phyloP scores from a whole-genome alignment of 2,113 vertebrate species.

The Manacus vitellinus region DNA sequence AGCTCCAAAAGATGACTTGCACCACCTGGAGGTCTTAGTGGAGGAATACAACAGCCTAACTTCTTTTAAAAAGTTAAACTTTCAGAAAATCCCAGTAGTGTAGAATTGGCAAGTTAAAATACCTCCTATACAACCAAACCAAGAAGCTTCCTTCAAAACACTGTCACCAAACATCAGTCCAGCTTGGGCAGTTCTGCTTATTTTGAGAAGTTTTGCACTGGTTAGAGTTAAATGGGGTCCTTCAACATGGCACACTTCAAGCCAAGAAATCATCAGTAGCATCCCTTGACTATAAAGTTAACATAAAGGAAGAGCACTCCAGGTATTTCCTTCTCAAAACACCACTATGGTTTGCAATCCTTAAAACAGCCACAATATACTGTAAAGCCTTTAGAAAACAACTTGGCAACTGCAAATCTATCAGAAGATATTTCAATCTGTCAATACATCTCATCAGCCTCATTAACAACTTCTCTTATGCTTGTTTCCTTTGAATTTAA shows the following conservation, averaged over 20 bases:
- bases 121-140: not conserved
- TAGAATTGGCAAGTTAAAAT: not conserved
- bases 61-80: not conserved
- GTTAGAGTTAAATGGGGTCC: not conserved
- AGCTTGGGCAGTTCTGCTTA: not conserved
- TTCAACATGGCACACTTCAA: not conserved
- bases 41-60: not conserved
- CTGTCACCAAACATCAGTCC: not conserved
- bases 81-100: not conserved
- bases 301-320: rapidly evolving
- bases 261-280: not conserved
- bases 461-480: not conserved
- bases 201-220: not conserved
- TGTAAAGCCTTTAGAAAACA: not conserved
- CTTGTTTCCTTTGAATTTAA: not conserved
- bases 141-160: not conserved
- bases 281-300: rapidly evolving
- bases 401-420: rapidly evolving
- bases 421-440: not conserved
- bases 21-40: conserved; percentile 41
- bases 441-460: not conserved
- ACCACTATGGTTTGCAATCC: not conserved
- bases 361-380: not conserved
- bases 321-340: not conserved
- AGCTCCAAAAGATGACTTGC: conserved; percentile 23